Conservation (phyloP, 2,888 invertebrate species). For the Drosophila demipolita region DNA sequence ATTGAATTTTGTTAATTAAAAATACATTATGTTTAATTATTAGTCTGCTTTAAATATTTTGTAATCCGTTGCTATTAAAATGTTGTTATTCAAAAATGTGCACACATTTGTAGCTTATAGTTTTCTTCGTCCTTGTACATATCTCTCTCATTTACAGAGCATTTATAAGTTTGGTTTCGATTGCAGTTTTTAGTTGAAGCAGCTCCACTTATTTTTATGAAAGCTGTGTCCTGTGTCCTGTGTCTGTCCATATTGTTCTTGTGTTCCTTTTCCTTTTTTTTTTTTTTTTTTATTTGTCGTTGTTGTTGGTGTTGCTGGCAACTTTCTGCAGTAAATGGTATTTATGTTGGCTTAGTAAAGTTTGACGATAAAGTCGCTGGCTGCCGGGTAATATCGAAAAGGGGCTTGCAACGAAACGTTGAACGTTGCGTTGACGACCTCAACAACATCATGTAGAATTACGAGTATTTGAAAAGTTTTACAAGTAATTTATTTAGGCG, state of each 20-base stretch:
- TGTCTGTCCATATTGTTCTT: conserved; percentile 11
- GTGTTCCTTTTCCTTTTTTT: conserved; percentile 10
- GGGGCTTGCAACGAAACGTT: conserved; percentile 30
- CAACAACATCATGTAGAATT: conserved; percentile 80
- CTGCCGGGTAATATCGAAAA: conserved; percentile 52
- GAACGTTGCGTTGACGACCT: conserved; percentile 74
- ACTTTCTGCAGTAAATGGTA: conserved; percentile 80
- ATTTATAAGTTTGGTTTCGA: conserved; percentile 10
- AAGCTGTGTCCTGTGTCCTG: conserved; percentile 36
- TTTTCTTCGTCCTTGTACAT: not conserved
- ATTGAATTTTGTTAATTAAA: not conserved
- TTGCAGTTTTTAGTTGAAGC: conserved; percentile 20
- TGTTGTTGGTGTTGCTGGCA: conserved; percentile 57
- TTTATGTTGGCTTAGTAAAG: conserved; percentile 80
- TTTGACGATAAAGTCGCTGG: conserved; percentile 68
- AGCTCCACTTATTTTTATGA: conserved; percentile 66
- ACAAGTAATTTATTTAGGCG: conserved; percentile 81
- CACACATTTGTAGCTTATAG: not conserved
- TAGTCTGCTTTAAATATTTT: fast-evolving
- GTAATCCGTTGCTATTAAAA: not conserved
- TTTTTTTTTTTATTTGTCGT: conserved; percentile 11
- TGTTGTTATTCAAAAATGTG: not conserved
- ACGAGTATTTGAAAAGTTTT: conserved; percentile 81
- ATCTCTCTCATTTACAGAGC: conserved; percentile 8
- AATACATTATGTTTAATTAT: not conserved